A percentile compares a stretch with the other conserved stretches of the same genome.
Evolutionary conservation across 2,888 invertebrate species (phyloP).

Genomic region (Conistra vaccinii): DNA sequence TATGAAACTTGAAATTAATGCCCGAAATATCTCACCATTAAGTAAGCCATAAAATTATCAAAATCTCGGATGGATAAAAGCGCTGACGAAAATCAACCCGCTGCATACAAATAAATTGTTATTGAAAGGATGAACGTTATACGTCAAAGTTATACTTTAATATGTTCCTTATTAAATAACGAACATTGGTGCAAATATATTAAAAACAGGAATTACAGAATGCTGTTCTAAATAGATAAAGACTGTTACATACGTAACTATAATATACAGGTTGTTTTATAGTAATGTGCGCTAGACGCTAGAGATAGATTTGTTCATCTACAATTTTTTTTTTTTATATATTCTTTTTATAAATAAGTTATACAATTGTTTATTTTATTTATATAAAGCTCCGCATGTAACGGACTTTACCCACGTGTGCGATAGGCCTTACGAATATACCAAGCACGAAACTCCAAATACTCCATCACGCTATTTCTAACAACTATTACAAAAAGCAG

Average conservation of each 20-base stretch:
- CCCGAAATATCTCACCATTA: not conserved
- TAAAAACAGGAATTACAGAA: constrained; percentile 11
- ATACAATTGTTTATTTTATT: too few species aligned
- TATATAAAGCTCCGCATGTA: constrained; percentile 5
- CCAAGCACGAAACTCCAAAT: constrained; percentile 53
- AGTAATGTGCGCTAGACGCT: not conserved
- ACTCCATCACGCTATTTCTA: constrained; percentile 58
- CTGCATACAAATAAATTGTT: not conserved
- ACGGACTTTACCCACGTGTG: constrained; percentile 11
- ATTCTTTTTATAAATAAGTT: too few species aligned
- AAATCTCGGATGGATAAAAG: not conserved
- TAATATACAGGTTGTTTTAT: not conserved
- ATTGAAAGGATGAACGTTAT: constrained; percentile 30
- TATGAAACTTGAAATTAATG: not conserved
- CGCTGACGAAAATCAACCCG: not conserved
- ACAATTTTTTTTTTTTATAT: not conserved
- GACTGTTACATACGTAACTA: constrained; percentile 31
- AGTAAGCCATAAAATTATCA: not conserved
- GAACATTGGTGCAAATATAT: constrained; percentile 29
- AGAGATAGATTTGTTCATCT: not conserved
- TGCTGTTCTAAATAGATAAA: constrained; percentile 8
- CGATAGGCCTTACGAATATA: constrained; percentile 25
- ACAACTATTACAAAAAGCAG: constrained; percentile 49
- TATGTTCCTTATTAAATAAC: constrained; percentile 41
- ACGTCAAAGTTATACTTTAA: constrained; percentile 54